Percentiles rank a stretch among this genome's conserved stretches.
These are phyloP conservation scores for Cairina moschata DNA, from an alignment of 2,113 vertebrate genomes.

Conservation along the genomic window DNA sequence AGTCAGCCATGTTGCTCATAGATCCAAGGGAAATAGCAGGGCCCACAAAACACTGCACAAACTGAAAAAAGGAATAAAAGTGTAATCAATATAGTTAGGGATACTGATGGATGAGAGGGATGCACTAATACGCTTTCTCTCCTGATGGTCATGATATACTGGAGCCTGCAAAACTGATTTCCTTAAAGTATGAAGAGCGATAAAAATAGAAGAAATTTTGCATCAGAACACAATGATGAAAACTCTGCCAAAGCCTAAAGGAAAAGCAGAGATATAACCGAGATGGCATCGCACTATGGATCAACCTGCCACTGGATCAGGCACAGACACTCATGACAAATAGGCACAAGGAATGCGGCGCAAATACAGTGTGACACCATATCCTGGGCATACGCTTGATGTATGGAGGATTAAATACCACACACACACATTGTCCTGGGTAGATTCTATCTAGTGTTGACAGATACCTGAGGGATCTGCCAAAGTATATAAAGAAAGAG, in stretches of 20 bases:
- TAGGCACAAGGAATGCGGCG: slow-evolving; percentile 32
- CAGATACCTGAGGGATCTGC: slow-evolving; percentile 64
- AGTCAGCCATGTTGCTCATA: not conserved
- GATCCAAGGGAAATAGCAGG: not conserved
- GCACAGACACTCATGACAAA: slow-evolving; percentile 46
- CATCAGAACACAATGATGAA: slow-evolving; percentile 38
- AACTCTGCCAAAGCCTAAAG: slow-evolving; percentile 26
- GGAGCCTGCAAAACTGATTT: slow-evolving; percentile 2
- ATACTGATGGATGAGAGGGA: not conserved
- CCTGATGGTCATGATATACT: slow-evolving; percentile 3
- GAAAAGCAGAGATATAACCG: slow-evolving; percentile 32
- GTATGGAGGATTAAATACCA: slow-evolving; percentile 63
- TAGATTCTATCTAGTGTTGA: slow-evolving; percentile 59
- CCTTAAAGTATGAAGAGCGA: not conserved
- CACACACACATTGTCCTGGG: slow-evolving; percentile 52
- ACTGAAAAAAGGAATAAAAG: not conserved
- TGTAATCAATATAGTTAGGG: not conserved
- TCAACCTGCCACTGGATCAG: slow-evolving; percentile 48
- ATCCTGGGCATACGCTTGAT: slow-evolving; percentile 49
- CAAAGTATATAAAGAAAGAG: too few species aligned
- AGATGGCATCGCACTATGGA: slow-evolving; percentile 61
- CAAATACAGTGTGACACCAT: slow-evolving; percentile 44
- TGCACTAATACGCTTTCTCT: not conserved
- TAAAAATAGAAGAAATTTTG: slow-evolving; percentile 47
- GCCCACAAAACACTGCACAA: not conserved